Conservation (phyloP, 1,140 invertebrate species). For the Diachasma alloeum region DNA sequence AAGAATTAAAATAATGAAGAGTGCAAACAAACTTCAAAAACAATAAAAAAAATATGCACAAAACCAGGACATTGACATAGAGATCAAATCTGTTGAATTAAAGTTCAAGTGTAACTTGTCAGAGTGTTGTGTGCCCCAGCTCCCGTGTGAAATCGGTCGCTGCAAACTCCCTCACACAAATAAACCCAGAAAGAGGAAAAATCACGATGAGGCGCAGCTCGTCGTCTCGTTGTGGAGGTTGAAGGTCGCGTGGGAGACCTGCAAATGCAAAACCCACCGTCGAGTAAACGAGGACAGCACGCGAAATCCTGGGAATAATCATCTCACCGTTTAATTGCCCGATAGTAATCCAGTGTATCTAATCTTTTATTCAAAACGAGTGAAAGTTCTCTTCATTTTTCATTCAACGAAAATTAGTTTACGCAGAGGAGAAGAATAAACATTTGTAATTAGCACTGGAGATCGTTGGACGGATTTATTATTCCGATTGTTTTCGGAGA, state of each 20-base stretch:
- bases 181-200: background rate
- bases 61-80: no score
- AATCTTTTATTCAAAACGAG: background rate
- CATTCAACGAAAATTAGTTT: background rate
- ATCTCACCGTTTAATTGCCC: slow-evolving; percentile 16
- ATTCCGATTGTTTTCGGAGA: background rate
- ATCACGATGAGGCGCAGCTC: slow-evolving; percentile 9
- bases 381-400: background rate
- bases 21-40: no score
- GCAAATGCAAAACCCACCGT: slow-evolving; percentile 35
- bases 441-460: background rate
- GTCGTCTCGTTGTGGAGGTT: slow-evolving; percentile 25
- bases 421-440: background rate
- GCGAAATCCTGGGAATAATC: slow-evolving; percentile 48
- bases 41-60: no score
- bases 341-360: background rate
- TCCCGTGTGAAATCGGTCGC: background rate
- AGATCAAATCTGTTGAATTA: no score
- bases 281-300: slow-evolving; percentile 34
- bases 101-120: no score
- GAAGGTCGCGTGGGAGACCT: slow-evolving; percentile 55
- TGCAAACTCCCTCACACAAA: background rate
- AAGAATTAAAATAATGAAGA: no score
- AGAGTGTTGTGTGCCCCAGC: background rate
- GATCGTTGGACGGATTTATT: background rate